Conservation (phyloP, 2,797 vertebrate genomes). For the Crenichthys baileyi region DNA sequence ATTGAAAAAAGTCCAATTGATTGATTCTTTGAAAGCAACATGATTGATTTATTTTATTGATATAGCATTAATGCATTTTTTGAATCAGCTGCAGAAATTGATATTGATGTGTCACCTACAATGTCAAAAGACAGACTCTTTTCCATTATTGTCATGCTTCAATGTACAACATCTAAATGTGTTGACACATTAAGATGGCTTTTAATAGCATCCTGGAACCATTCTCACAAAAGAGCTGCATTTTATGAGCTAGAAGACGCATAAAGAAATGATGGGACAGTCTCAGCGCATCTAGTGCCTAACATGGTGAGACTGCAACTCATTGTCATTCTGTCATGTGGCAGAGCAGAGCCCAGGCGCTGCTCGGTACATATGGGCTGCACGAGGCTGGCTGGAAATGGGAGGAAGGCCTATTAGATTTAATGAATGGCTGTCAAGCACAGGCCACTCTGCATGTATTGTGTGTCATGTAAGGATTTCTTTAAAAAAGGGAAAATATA, state of each 20-base stretch:
- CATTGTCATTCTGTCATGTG: constrained; percentile 71
- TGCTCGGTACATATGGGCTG: constrained; percentile 59
- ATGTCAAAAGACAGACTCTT: constrained; percentile 38
- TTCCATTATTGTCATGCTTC: constrained; percentile 28
- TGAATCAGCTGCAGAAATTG: constrained; percentile 7
- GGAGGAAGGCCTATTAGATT: constrained; percentile 71
- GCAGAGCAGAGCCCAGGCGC: constrained; percentile 13
- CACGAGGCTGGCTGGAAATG: constrained; percentile 64
- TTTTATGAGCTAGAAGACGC: constrained; percentile 63
- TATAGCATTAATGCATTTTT: not conserved
- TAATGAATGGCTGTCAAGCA: constrained; percentile 77
- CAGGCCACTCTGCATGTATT: constrained; percentile 60
- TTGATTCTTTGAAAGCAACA: not conserved
- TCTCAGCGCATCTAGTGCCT: constrained; percentile 69
- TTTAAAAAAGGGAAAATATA: constrained; percentile 53
- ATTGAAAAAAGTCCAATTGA: not conserved
- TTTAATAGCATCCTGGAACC: constrained; percentile 41
- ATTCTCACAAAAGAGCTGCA: constrained; percentile 37
- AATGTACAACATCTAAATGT: constrained; percentile 28
- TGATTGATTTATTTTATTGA: not conserved
- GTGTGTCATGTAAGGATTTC: constrained; percentile 46
- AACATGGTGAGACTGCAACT: constrained; percentile 71
- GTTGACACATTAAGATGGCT: constrained; percentile 50
- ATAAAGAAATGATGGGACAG: constrained; percentile 65
- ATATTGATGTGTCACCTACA: constrained; percentile 30